Conservation (phyloP, 1,140 invertebrate genomes). For the Lordiphosa clarofinis region DNA sequence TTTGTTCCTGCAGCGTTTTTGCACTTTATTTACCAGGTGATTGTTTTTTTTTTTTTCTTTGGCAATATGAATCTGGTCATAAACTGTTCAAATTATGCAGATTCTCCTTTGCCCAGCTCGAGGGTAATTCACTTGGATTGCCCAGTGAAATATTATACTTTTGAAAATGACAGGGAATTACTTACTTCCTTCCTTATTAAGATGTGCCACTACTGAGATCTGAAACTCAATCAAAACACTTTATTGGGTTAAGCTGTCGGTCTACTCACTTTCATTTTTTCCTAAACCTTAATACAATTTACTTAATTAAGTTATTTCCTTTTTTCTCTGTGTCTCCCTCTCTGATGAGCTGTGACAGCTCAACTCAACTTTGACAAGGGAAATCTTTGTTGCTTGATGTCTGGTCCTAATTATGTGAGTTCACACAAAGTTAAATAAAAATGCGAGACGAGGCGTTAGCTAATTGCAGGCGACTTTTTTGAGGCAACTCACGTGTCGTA, state of each 20-base stretch:
- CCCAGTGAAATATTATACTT: slow-evolving; percentile 34
- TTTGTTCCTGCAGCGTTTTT: slow-evolving; percentile 15
- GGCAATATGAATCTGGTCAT: slow-evolving; percentile 29
- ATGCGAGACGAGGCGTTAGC: slow-evolving; percentile 8
- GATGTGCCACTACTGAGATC: too few species aligned
- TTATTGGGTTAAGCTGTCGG: slow-evolving; percentile 3
- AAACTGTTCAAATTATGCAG: too few species aligned
- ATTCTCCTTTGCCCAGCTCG: slow-evolving; percentile 1
- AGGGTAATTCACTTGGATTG: slow-evolving; percentile 27
- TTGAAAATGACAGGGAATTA: too few species aligned
- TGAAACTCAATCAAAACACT: background rate
- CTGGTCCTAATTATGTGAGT: slow-evolving; percentile 28
- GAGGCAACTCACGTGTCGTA: slow-evolving; percentile 17
- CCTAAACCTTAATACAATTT: slow-evolving; percentile 14
- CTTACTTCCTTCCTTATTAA: too few species aligned
- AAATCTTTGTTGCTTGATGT: slow-evolving; percentile 9
- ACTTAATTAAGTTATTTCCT: slow-evolving; percentile 35
- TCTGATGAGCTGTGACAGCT: background rate
- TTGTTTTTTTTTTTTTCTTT: slow-evolving; percentile 25
- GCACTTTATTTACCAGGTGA: slow-evolving; percentile 29
- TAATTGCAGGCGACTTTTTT: slow-evolving; percentile 21
- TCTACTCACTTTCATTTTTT: background rate
- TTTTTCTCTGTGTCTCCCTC: background rate
- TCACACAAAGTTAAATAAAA: slow-evolving; percentile 15
- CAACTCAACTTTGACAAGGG: background rate